Conservation (phyloP, 2,888 invertebrate species). For the Epinotia ramella region DNA sequence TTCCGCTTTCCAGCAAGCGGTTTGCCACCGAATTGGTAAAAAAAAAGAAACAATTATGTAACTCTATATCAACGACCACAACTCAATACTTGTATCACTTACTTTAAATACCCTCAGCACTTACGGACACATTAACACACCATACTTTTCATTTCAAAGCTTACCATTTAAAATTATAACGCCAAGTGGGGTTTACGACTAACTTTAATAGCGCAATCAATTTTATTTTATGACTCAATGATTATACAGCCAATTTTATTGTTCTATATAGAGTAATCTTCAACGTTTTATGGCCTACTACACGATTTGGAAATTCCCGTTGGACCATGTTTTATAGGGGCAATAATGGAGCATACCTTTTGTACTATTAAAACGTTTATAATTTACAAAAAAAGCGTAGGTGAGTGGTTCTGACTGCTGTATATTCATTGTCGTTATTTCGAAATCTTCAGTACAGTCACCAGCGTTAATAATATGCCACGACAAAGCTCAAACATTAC, state of each 20-base stretch:
- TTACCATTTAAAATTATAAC: constrained; percentile 21
- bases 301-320: constrained; percentile 33
- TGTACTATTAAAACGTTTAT: constrained; percentile 15
- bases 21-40: too few species aligned
- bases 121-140: constrained; percentile 13
- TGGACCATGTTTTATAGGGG: constrained; percentile 17
- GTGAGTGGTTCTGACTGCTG: too few species aligned
- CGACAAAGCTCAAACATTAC: too few species aligned
- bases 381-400: background rate
- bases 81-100: too few species aligned
- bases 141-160: constrained; percentile 27
- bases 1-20: too few species aligned
- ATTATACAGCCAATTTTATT: constrained; percentile 45
- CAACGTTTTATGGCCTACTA: constrained; percentile 31
- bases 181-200: constrained; percentile 29
- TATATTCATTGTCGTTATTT: too few species aligned
- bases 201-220: constrained; percentile 41
- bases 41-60: too few species aligned
- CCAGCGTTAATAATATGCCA: too few species aligned
- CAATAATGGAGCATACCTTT: constrained; percentile 19
- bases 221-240: constrained; percentile 45
- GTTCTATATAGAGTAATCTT: constrained; percentile 43
- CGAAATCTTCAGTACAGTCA: too few species aligned
- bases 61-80: too few species aligned
- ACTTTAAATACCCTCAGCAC: background rate